Percentiles rank a stretch among this genome's conserved stretches.
Conservation (phyloP, 2,113 vertebrate species). For the Gymnobelideus leadbeateri region DNA sequence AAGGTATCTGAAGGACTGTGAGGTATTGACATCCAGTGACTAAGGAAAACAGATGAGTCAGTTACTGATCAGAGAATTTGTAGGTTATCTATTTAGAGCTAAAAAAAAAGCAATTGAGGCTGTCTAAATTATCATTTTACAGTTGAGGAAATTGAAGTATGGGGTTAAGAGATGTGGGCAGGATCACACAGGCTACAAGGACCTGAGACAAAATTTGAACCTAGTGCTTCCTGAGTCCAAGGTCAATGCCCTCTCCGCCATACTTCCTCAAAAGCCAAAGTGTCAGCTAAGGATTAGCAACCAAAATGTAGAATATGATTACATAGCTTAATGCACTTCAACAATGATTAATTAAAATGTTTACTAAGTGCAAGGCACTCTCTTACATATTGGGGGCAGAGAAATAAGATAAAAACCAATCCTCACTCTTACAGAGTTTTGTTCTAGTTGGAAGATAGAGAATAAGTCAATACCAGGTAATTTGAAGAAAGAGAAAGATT, state of each 20-base stretch:
- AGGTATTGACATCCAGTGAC: too few species aligned
- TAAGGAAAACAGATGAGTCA: not conserved
- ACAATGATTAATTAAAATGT: not conserved
- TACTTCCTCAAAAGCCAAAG: not conserved
- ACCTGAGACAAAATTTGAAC: not conserved
- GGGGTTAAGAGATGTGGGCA: too few species aligned
- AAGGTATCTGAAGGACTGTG: not conserved
- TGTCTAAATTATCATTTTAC: not conserved
- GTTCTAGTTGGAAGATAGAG: not conserved
- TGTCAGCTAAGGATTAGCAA: not conserved
- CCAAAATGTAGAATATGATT: not conserved
- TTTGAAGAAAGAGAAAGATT: not conserved
- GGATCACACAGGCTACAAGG: not conserved
- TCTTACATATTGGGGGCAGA: not conserved
- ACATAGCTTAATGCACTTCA: not conserved
- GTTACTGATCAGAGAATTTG: not conserved
- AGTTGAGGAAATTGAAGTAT: not conserved
- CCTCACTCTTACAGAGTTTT: not conserved
- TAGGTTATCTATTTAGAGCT: not conserved
- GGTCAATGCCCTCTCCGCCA: not conserved
- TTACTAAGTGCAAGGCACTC: not conserved
- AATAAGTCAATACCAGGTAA: not conserved
- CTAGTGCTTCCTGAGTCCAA: not conserved
- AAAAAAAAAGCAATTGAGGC: not conserved
- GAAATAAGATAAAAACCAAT: not conserved